Percentiles rank a stretch among this genome's conserved stretches.
phyloP scores from a whole-genome alignment of 2,888 invertebrate genomes.

The Eristalis tenax region DNA sequence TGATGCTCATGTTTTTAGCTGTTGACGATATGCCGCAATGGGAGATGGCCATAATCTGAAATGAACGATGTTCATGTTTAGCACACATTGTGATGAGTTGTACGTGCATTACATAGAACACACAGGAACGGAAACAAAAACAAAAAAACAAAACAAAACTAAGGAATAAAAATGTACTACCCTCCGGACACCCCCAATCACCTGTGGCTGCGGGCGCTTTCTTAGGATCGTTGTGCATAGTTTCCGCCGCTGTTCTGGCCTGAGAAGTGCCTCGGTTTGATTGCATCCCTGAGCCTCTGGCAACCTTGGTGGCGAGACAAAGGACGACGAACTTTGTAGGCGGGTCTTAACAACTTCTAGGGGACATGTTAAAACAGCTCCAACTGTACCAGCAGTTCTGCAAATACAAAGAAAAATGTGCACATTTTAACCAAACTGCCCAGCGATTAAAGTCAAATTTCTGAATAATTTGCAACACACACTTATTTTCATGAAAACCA shows the following conservation, averaged over 20 bases:
- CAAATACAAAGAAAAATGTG: conserved; percentile 74
- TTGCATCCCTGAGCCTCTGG: conserved; percentile 81
- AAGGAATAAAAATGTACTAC: conserved; percentile 78
- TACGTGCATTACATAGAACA: conserved; percentile 55
- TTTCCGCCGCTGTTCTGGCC: conserved; percentile 86
- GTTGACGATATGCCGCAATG: conserved; percentile 85
- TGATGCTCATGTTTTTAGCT: conserved; percentile 86
- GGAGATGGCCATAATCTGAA: conserved; percentile 83
- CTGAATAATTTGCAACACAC: background rate
- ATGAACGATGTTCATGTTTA: conserved; percentile 16
- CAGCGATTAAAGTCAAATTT: background rate
- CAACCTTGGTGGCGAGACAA: conserved; percentile 81
- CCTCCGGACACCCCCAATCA: conserved; percentile 82
- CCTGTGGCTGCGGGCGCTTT: conserved; percentile 87
- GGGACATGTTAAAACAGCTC: conserved; percentile 98
- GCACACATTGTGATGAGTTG: background rate
- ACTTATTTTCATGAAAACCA: background rate
- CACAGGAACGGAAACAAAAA: conserved; percentile 65
- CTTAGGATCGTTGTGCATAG: conserved; percentile 88
- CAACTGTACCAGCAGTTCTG: conserved; percentile 97
- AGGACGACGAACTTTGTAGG: conserved; percentile 93
- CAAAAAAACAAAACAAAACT: conserved; percentile 31
- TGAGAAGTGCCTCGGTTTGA: conserved; percentile 82
- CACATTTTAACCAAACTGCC: conserved; percentile 11
- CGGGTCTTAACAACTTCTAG: conserved; percentile 99